phyloP scores from a whole-genome alignment of 2,113 vertebrate genomes.

The Misgurnus mizolepis region DNA sequence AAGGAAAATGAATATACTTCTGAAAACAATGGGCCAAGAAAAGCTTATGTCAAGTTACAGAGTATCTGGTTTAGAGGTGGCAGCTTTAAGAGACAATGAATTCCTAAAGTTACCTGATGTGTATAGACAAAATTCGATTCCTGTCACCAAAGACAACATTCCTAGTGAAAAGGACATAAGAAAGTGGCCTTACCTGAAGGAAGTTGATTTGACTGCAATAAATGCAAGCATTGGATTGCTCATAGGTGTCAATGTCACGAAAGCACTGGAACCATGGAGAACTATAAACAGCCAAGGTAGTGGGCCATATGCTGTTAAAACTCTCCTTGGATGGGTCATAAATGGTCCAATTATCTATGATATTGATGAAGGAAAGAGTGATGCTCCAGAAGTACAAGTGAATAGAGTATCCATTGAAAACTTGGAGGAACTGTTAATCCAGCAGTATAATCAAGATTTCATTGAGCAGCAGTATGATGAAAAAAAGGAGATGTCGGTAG shows the following conservation, averaged over 20 bases:
- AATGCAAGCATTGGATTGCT: background rate
- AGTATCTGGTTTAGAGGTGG: background rate
- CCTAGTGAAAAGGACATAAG: background rate
- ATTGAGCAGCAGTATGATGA: background rate
- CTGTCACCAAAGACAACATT: background rate
- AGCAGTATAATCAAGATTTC: background rate
- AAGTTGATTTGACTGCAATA: background rate
- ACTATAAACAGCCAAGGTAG: background rate
- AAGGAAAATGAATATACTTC: background rate
- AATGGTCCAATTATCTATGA: background rate
- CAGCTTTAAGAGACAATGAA: background rate
- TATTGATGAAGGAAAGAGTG: background rate
- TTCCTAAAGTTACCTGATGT: background rate
- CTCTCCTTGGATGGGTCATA: background rate
- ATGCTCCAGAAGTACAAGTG: background rate
- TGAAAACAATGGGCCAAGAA: background rate
- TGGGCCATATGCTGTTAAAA: slow-evolving; percentile 25
- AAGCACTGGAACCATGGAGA: slow-evolving; percentile 7
- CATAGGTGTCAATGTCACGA: background rate
- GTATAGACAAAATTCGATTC: background rate
- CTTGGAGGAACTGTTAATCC: background rate
- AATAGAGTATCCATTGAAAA: background rate
- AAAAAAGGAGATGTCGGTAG: background rate
- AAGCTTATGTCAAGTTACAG: background rate
- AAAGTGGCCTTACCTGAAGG: background rate